phyloP scores from a whole-genome alignment of 1,140 invertebrate genomes.

The Pseudomyrmex concolor region DNA sequence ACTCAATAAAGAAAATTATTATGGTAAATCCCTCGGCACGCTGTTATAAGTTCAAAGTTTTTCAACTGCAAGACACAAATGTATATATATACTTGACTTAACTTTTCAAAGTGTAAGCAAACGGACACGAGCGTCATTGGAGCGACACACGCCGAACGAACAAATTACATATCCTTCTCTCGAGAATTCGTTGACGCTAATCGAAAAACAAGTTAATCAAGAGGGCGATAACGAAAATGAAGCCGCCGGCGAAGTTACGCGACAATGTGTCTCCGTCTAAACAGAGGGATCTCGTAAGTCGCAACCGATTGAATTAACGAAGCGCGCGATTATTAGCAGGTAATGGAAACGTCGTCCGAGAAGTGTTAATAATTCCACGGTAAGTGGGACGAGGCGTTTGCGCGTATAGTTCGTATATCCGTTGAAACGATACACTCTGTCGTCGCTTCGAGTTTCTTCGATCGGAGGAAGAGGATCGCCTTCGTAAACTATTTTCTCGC shows the following conservation, averaged over 20 bases:
- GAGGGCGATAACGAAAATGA: slow-evolving; percentile 41
- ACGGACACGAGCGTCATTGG: background rate
- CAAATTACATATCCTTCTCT: slow-evolving; percentile 17
- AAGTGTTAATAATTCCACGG: slow-evolving; percentile 50
- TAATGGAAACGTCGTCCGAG: slow-evolving; percentile 54
- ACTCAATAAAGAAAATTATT: slow-evolving; percentile 3
- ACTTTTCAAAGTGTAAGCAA: too few species aligned
- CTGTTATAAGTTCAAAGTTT: background rate
- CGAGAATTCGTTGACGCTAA: slow-evolving; percentile 29
- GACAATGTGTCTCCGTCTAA: slow-evolving; percentile 57
- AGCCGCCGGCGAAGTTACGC: slow-evolving; percentile 33
- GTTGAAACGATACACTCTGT: slow-evolving; percentile 33
- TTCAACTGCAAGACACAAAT: background rate
- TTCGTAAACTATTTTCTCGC: slow-evolving; percentile 26
- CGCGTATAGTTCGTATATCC: background rate
- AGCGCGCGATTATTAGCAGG: slow-evolving; percentile 51
- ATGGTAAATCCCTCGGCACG: background rate
- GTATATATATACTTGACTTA: background rate
- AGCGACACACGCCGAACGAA: background rate
- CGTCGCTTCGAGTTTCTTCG: slow-evolving; percentile 12
- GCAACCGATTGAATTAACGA: slow-evolving; percentile 50
- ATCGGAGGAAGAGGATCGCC: background rate
- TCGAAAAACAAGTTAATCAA: slow-evolving; percentile 26
- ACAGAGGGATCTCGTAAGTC: slow-evolving; percentile 39
- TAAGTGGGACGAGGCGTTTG: slow-evolving; percentile 7